A percentile compares a stretch with the other conserved stretches of the same genome.
Evolutionary conservation across 37 sponge, comb jelly and placozoan species (phyloP).

Genomic region (Tethya wilhelma): DNA sequence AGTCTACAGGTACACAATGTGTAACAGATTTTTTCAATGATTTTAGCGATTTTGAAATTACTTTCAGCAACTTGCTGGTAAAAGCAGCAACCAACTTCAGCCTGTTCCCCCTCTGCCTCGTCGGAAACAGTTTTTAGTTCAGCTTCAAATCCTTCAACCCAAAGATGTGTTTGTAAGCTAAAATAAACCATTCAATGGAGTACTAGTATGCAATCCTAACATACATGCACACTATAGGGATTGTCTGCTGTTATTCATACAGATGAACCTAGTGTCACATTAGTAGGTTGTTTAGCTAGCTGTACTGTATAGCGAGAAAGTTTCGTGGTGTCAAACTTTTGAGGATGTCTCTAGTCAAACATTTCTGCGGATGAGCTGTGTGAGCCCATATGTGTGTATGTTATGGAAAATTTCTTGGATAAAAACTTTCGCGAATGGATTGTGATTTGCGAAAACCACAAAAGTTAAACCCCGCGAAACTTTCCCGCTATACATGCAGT

Average conservation of each 20-base stretch:
- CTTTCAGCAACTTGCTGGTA: neutral
- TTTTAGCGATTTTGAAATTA: neutral
- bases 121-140: conserved; percentile 59
- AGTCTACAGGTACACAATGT: neutral
- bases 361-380: no score
- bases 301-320: neutral
- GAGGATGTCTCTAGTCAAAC: no score
- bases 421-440: no score
- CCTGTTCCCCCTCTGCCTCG: neutral
- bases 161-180: conserved; percentile 71
- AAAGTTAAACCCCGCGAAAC: no score
- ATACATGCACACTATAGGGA: conserved; percentile 20
- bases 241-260: conserved; percentile 48
- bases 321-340: no score
- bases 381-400: no score
- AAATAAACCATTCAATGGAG: neutral
- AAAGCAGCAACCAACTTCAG: neutral
- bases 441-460: no score
- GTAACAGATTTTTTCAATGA: neutral
- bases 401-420: no score
- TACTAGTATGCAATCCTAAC: neutral
- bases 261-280: conserved; percentile 64
- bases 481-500: no score
- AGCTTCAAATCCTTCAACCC: conserved; percentile 64
- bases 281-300: conserved; percentile 38